Base-by-base conservation (phyloP, 2,888 invertebrate species). In the Drosophila percnosoma region DNA sequence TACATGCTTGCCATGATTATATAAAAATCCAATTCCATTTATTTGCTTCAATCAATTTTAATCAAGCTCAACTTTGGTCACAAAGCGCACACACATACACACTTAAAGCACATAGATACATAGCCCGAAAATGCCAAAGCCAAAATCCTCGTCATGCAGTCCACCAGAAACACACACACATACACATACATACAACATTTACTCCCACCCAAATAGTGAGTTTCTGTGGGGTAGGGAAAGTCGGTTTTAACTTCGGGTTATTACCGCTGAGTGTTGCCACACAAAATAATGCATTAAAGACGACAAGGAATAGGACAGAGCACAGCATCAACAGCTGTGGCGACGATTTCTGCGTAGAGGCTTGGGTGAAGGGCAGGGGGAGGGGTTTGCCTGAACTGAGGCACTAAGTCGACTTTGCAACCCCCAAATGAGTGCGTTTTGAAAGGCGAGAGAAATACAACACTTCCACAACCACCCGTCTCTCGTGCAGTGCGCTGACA, bases 31-130 rank as follows among this genome's bases (percentile, higher is more conserved):
- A 81, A 78, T 77, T 76, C 65, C 70, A 81, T 78, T 80, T 79
- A 79, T 84, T 82, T 87, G 86, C 83, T 89, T 86, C 90, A 90
- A 91, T 90, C 90, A 90, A 90, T 90, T 90, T 90, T 82, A 89
- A 90, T 90, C 90, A 91, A 83, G 75, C 63, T 68, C 59, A 69
- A 70, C 58, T 62, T 67, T 54, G 68, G 55, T 51, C 61, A 58
- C 65, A 68, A 60, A 21, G 62, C 57, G 57, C 52, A 73, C 21
- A 66, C 29, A 60, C 54, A 62, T 29, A 49, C 21, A 57, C 33
- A 63, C 61, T 38, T 33, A 58, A 48, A 18, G 58, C 61, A 52
- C 36, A n/a, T 29, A 36, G 18, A 36, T 49, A 57, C 52, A 54
- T 65, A 51, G 52, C 52, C 58, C 63, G 63, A 75, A 87, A 78